Conservation (phyloP, 2,888 invertebrate genomes). For the Hydroisotoma schaefferi region DNA sequence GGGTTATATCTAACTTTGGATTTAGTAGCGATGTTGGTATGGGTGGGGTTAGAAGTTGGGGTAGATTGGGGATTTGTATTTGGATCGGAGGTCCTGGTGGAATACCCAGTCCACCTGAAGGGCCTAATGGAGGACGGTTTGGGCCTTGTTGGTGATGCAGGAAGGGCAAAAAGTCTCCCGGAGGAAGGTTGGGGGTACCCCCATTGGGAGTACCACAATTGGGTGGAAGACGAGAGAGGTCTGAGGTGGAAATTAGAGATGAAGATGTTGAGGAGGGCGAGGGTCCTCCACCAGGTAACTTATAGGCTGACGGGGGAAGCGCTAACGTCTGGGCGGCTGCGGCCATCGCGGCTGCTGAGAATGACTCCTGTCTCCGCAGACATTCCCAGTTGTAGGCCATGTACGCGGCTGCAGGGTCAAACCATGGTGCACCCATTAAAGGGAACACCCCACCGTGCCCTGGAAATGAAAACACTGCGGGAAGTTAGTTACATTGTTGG, state of each 20-base stretch:
- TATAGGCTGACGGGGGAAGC: constrained; percentile 3
- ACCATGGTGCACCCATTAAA: constrained; percentile 67
- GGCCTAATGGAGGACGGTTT: background rate
- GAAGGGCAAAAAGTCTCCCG: background rate
- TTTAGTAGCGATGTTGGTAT: constrained; percentile 1
- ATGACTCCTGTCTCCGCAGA: constrained; percentile 59
- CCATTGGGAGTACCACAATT: background rate
- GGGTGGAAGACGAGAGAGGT: background rate
- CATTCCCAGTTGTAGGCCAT: constrained; percentile 72
- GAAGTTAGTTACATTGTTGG: constrained; percentile 6
- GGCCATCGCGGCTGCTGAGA: constrained; percentile 4
- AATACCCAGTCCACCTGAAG: background rate
- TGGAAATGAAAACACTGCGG: constrained; percentile 47
- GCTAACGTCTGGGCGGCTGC: constrained; percentile 31
- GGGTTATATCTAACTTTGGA: background rate
- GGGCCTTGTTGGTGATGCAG: background rate
- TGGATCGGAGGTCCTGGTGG: constrained; percentile 19
- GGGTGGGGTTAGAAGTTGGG: constrained; percentile 34
- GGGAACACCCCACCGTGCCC: constrained; percentile 67
- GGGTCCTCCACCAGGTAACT: constrained; percentile 4
- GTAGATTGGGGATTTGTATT: constrained; percentile 32
- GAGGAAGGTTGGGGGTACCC: background rate
- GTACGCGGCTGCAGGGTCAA: constrained; percentile 71
- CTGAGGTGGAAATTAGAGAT: background rate
- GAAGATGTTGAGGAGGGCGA: constrained; percentile 6